These are phyloP conservation scores for Heliconius charithonia DNA, from an alignment of 2,888 invertebrate species.

Conservation along the genomic window DNA sequence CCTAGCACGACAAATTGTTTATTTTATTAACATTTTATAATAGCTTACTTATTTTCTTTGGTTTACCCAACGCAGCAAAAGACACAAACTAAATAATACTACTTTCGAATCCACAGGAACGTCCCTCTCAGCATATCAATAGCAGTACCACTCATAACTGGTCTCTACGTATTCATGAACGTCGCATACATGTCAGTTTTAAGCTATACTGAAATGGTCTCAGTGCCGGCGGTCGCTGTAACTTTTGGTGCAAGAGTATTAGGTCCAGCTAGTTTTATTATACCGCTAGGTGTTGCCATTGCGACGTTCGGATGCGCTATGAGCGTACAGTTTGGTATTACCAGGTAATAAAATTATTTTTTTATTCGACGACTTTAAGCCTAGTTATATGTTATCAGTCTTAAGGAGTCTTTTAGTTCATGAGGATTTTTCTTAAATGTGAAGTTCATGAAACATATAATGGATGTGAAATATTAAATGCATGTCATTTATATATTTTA, in stretches of 20 bases:
- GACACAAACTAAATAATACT: background rate
- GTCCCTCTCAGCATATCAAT: slow-evolving; percentile 91
- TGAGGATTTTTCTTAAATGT: too few species aligned
- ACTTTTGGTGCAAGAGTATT: slow-evolving; percentile 86
- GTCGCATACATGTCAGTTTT: slow-evolving; percentile 93
- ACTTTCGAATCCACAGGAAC: slow-evolving; percentile 81
- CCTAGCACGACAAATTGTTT: too few species aligned
- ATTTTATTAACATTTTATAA: too few species aligned
- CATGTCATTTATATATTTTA: too few species aligned
- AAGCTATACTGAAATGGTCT: slow-evolving; percentile 87
- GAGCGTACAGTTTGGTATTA: slow-evolving; percentile 90
- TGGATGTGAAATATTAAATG: too few species aligned
- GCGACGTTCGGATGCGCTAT: slow-evolving; percentile 92
- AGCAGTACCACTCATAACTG: slow-evolving; percentile 91
- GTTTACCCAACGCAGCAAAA: too few species aligned
- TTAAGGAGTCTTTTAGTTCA: too few species aligned
- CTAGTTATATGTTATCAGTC: too few species aligned
- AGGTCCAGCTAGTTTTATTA: slow-evolving; percentile 86
- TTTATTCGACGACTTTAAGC: background rate
- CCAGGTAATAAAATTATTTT: slow-evolving; percentile 73
- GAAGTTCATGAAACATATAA: too few species aligned
- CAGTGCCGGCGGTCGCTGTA: slow-evolving; percentile 91
- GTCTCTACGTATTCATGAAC: slow-evolving; percentile 92
- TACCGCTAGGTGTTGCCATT: slow-evolving; percentile 90
- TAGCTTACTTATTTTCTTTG: too few species aligned